A percentile compares a stretch with the other conserved stretches of the same genome.
Conservation (phyloP, 2,888 invertebrate genomes). For the Drosophila kambysellisi region DNA sequence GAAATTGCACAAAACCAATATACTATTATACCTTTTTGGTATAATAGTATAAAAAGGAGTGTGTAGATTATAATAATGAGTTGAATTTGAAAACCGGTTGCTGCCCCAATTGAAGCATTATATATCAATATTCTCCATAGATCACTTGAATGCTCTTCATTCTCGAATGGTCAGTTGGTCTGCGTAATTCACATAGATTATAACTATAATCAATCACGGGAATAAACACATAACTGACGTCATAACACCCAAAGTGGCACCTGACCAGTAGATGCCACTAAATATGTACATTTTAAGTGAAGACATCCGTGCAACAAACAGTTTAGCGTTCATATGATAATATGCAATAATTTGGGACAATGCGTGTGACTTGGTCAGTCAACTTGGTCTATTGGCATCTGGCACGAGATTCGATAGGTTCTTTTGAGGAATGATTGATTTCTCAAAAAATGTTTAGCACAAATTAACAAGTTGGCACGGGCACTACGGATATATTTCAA, state of each 20-base stretch:
- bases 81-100: background rate
- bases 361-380: conserved; percentile 13
- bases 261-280: conserved; percentile 12
- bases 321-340: conserved; percentile 40
- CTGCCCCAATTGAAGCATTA: too few species aligned
- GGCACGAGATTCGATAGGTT: conserved; percentile 16
- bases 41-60: too few species aligned
- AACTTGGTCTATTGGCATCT: background rate
- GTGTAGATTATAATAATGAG: conserved; percentile 3
- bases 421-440: conserved; percentile 31
- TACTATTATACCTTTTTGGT: too few species aligned
- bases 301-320: conserved; percentile 10
- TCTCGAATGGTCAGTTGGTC: background rate
- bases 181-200: conserved; percentile 4
- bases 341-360: background rate
- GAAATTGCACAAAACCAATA: too few species aligned
- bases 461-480: conserved; percentile 42
- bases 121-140: background rate
- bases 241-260: conserved; percentile 12
- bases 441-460: conserved; percentile 53
- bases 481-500: conserved; percentile 16
- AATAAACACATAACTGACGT: conserved; percentile 15
- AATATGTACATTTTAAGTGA: conserved; percentile 2
- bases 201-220: conserved; percentile 17
- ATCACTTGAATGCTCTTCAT: background rate